Conservation (phyloP, 1,140 invertebrate genomes). For the Phenacoccus solenopsis region DNA sequence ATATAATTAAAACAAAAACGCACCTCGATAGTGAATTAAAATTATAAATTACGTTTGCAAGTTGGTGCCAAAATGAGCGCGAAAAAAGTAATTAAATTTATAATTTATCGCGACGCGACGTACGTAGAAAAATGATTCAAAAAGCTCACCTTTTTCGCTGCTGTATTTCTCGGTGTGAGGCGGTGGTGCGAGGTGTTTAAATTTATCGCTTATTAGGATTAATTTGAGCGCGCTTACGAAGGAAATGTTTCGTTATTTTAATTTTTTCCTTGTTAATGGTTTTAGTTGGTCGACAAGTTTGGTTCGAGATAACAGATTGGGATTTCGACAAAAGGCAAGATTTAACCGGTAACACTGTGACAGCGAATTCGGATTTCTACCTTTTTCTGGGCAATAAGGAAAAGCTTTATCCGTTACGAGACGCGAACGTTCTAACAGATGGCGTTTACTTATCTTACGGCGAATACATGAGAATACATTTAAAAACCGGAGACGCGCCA, state of each 20-base stretch:
- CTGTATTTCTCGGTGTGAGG: not conserved
- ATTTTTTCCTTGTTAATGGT: conserved; percentile 14
- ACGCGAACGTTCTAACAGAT: conserved; percentile 38
- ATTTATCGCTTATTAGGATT: not conserved
- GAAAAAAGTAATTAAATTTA: too few species aligned
- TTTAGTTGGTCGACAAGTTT: conserved; percentile 43
- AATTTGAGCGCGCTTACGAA: not conserved
- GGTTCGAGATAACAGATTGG: conserved; percentile 47
- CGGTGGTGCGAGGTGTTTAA: not conserved
- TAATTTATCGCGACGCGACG: too few species aligned
- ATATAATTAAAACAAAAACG: too few species aligned
- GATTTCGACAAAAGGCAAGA: conserved; percentile 35
- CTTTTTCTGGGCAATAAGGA: not conserved
- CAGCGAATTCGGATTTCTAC: not conserved
- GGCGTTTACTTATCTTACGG: conserved; percentile 45
- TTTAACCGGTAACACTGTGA: not conserved
- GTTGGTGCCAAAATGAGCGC: too few species aligned
- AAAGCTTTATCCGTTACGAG: conserved; percentile 35
- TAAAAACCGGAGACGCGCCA: conserved; percentile 43
- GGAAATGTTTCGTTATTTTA: not conserved
- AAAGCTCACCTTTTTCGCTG: too few species aligned
- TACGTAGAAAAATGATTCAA: too few species aligned
- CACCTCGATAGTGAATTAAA: too few species aligned
- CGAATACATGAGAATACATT: conserved; percentile 40
- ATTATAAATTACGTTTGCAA: too few species aligned